These are phyloP conservation scores for Danaus melanippus DNA, from an alignment of 1,140 invertebrate species.

Conservation along the genomic window DNA sequence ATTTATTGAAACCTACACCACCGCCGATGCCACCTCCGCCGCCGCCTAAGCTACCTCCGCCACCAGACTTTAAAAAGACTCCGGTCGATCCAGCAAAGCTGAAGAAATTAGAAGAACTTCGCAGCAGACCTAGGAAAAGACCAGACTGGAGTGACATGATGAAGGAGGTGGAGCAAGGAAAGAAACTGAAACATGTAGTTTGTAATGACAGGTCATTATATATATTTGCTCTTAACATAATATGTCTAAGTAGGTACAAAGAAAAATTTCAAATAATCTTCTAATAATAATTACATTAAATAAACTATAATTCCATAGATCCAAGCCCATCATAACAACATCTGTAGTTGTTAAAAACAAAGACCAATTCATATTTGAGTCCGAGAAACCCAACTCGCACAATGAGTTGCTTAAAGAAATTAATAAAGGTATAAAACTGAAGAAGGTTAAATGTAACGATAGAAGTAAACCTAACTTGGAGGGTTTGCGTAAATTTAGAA, in stretches of 20 bases:
- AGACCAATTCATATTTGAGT: conserved; percentile 89
- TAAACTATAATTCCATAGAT: conserved; percentile 46
- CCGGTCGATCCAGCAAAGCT: conserved; percentile 71
- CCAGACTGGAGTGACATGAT: conserved; percentile 92
- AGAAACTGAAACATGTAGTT: conserved; percentile 83
- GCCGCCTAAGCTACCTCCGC: conserved; percentile 82
- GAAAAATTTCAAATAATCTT: not conserved
- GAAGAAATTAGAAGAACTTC: conserved; percentile 76
- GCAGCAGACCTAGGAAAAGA: conserved; percentile 82
- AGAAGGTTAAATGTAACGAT: conserved; percentile 86
- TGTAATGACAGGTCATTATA: conserved; percentile 82
- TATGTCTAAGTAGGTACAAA: no score
- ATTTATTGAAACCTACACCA: conserved; percentile 63
- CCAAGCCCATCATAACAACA: conserved; percentile 74
- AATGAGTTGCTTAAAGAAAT: conserved; percentile 89
- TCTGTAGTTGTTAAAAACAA: conserved; percentile 78
- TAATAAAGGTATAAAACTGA: conserved; percentile 82
- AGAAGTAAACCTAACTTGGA: conserved; percentile 87
- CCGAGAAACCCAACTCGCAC: conserved; percentile 86
- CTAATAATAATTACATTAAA: conserved; percentile 7
- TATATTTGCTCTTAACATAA: not conserved
- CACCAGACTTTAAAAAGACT: conserved; percentile 70
- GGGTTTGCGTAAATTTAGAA: conserved; percentile 87
- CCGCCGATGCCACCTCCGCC: conserved; percentile 75
- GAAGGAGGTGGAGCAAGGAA: conserved; percentile 88